These are phyloP conservation scores for Morinoia aosen DNA, from an alignment of 2,888 invertebrate genomes.

Conservation along the genomic window DNA sequence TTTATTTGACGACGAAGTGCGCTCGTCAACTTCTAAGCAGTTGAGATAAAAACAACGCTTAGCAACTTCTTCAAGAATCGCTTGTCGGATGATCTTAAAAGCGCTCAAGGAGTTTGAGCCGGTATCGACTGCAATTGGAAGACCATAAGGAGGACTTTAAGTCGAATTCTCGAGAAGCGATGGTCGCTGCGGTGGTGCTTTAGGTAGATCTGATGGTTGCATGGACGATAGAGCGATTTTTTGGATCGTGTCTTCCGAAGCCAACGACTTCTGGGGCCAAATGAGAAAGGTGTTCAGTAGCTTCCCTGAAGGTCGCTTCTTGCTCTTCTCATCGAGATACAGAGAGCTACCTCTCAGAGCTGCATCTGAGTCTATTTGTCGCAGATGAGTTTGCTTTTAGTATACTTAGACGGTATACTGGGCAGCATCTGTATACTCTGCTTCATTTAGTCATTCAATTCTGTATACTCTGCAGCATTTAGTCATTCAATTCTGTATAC, in stretches of 20 bases:
- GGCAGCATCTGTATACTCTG: too few species aligned
- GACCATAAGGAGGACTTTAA: not conserved
- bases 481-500: too few species aligned
- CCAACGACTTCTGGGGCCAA: constrained; percentile 1
- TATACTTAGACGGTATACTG: too few species aligned
- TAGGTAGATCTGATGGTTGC: not conserved
- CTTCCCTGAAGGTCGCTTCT: not conserved
- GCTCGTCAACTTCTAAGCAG: not conserved
- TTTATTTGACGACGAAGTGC: not conserved
- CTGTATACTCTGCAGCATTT: too few species aligned
- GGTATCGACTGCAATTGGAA: constrained; percentile 12
- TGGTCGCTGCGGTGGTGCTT: not conserved
- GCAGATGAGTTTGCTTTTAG: too few species aligned
- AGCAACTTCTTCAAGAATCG: not conserved
- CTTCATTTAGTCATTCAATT: too few species aligned
- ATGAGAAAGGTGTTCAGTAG: not conserved
- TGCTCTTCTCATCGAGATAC: not conserved
- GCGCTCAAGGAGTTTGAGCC: not conserved
- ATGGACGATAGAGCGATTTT: constrained; percentile 10
- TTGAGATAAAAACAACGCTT: not conserved
- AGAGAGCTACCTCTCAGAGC: not conserved
- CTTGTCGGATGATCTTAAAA: not conserved
- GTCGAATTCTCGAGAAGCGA: not conserved
- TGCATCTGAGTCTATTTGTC: too few species aligned
- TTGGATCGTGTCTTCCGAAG: not conserved